phyloP scores from a whole-genome alignment of 2,888 invertebrate genomes.

The Drosophila dives region DNA sequence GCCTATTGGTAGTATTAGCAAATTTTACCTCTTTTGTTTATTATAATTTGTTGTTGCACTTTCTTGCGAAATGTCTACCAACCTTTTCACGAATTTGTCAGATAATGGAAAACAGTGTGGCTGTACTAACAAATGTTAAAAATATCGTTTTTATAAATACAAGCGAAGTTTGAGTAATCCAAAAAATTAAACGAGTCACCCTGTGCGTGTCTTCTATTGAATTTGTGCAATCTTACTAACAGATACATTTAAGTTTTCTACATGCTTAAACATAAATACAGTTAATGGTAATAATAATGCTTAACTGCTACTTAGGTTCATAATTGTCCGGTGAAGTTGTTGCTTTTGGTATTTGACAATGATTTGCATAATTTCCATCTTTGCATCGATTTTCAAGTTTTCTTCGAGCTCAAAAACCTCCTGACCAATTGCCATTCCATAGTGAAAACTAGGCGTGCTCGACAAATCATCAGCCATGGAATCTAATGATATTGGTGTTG shows the following conservation, averaged over 20 bases:
- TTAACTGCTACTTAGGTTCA: conserved; percentile 39
- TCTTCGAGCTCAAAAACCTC: conserved; percentile 53
- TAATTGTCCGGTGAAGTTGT: conserved; percentile 45
- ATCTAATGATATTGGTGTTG: conserved; percentile 32
- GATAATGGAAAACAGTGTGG: conserved; percentile 15
- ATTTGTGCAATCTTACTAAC: neutral
- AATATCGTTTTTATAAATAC: neutral
- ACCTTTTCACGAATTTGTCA: conserved; percentile 37
- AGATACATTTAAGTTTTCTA: neutral
- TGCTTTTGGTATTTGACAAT: conserved; percentile 56
- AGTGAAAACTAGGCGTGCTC: conserved; percentile 44
- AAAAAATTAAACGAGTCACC: conserved; percentile 20
- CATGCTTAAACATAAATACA: neutral
- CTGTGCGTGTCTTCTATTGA: conserved; percentile 9
- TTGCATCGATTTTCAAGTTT: conserved; percentile 51
- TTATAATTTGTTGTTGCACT: conserved; percentile 18
- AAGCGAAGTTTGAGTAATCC: neutral
- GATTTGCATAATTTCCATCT: conserved; percentile 57
- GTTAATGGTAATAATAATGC: neutral
- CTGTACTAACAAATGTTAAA: neutral
- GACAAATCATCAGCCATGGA: conserved; percentile 31
- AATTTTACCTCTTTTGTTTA: conserved; percentile 13
- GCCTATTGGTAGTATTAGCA: neutral
- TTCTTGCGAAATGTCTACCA: conserved; percentile 25
- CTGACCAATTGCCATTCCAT: conserved; percentile 56